phyloP scores from a whole-genome alignment of 2,888 invertebrate species.

The Tinea pellionella region DNA sequence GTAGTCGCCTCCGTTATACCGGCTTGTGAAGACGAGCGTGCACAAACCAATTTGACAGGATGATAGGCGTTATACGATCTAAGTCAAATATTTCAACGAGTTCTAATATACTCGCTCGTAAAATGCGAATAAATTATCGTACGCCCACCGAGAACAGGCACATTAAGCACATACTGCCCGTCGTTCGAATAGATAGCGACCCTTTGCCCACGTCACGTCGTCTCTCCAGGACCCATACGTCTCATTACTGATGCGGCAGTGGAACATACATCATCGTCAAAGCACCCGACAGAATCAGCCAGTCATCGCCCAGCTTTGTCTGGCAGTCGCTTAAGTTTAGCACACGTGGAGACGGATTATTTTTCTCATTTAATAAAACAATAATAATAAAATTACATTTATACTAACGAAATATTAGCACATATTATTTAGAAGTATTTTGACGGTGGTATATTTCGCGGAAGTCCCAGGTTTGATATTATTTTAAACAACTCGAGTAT shows the following conservation, averaged over 20 bases:
- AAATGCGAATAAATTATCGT: constrained; percentile 5
- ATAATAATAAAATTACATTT: neutral
- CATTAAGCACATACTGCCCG: constrained; percentile 5
- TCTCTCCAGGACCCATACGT: constrained; percentile 11
- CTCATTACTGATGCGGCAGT: constrained; percentile 35
- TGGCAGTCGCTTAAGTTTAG: neutral
- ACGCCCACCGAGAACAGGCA: neutral
- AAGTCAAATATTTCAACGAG: neutral
- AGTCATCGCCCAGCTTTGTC: constrained; percentile 34
- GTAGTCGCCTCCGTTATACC: no score
- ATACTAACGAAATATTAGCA: neutral
- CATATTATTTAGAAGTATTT: no score
- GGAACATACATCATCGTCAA: constrained; percentile 52
- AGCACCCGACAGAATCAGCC: constrained; percentile 25
- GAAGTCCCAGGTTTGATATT: no score
- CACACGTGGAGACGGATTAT: constrained; percentile 24
- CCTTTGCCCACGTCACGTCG: constrained; percentile 12
- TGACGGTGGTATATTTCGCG: no score
- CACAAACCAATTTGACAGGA: no score
- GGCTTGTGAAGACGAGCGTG: no score
- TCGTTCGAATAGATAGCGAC: constrained; percentile 4
- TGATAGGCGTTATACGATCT: no score
- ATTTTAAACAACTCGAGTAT: no score
- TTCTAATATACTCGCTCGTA: neutral
- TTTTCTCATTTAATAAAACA: neutral